A percentile compares a stretch with the other conserved stretches of the same genome.
Evolutionary conservation across 2,113 vertebrate species (phyloP).

Genomic region (Dicrurus megarhynchus): DNA sequence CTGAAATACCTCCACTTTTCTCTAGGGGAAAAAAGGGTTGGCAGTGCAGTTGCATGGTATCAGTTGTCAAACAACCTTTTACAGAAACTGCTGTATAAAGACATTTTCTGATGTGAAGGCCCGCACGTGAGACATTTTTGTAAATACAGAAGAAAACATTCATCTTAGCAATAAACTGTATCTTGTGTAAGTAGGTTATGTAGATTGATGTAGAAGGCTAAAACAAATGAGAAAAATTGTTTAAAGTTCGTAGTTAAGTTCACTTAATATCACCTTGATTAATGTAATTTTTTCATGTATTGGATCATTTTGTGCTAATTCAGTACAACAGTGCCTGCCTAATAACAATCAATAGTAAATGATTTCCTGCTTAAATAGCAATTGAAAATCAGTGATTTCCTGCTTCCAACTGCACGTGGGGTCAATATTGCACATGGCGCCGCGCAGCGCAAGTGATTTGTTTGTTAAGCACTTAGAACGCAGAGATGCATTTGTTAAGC

Average conservation of each 20-base stretch:
- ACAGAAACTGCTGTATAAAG: not conserved
- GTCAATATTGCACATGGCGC: not conserved
- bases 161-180: not conserved
- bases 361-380: constrained; percentile 10
- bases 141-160: not conserved
- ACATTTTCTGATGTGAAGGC: not conserved
- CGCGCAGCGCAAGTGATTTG: not conserved
- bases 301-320: not conserved
- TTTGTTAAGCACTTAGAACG: not conserved
- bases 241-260: not conserved
- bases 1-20: not conserved
- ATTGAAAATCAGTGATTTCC: constrained; percentile 16
- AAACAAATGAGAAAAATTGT: not conserved
- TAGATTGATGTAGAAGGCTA: not conserved
- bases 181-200: not conserved
- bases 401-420: not conserved
- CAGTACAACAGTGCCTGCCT: not conserved
- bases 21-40: not conserved
- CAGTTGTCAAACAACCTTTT: not conserved
- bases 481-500: too few species aligned
- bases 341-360: not conserved
- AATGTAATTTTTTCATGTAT: not conserved
- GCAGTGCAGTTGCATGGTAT: not conserved
- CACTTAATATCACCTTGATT: not conserved
- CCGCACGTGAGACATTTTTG: not conserved